Evolutionary conservation across 2,888 invertebrate genomes (phyloP).

Genomic region (Cephus runcator): DNA sequence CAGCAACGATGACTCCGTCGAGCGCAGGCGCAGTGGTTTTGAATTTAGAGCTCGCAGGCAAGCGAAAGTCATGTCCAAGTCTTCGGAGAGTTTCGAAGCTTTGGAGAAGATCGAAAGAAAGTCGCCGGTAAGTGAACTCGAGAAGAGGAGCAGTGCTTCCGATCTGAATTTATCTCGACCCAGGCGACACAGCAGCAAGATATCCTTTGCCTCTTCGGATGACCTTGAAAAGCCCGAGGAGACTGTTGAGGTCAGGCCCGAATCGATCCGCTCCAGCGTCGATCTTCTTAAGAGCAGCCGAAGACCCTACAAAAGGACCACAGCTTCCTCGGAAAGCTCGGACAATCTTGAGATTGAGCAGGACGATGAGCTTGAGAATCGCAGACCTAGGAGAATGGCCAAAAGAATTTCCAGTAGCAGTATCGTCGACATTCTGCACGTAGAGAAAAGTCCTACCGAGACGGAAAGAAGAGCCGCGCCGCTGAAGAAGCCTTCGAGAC

Average conservation of each 20-base stretch:
- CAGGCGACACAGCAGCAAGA: conserved; percentile 13
- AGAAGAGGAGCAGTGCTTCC: conserved; percentile 53
- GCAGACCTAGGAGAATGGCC: conserved; percentile 45
- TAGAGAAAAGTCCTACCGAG: conserved; percentile 28
- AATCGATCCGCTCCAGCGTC: conserved; percentile 2
- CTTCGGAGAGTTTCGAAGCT: conserved; percentile 53
- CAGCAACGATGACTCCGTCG: conserved; percentile 46
- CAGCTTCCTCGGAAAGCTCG: conserved; percentile 57
- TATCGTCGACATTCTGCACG: conserved; percentile 39
- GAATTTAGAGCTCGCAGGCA: conserved; percentile 41
- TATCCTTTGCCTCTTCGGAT: conserved; percentile 7
- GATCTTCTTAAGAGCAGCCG: conserved; percentile 28
- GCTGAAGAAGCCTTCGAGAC: conserved; percentile 43
- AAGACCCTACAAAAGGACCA: conserved; percentile 41
- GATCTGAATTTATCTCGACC: conserved; percentile 51
- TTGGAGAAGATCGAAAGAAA: conserved; percentile 5
- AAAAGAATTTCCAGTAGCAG: conserved; percentile 53
- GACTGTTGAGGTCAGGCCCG: conserved; percentile 8
- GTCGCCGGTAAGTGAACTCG: conserved; percentile 29
- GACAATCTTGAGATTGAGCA: conserved; percentile 55
- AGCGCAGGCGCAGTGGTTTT: conserved; percentile 47
- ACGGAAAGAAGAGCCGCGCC: conserved; percentile 38
- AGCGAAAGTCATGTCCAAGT: conserved; percentile 52
- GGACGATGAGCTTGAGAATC: conserved; percentile 49
- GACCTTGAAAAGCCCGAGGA: conserved; percentile 13